phyloP scores from a whole-genome alignment of 1,140 invertebrate species.

The Papilio aristodemus region DNA sequence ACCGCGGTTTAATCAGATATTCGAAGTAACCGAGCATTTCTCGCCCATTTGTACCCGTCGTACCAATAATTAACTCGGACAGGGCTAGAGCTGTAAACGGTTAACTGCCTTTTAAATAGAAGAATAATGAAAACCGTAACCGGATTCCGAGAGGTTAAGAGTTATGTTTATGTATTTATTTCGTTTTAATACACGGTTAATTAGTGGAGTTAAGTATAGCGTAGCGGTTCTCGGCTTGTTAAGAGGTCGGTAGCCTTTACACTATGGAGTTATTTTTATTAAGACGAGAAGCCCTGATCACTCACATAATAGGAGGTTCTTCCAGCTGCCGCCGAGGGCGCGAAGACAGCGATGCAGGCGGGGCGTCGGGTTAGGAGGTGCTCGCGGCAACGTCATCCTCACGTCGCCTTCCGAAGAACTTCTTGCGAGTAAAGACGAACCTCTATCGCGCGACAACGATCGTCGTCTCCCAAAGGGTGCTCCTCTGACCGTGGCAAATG shows the following conservation, averaged over 20 bases:
- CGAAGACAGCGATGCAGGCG: constrained; percentile 82
- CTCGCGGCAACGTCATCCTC: constrained; percentile 58
- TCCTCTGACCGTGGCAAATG: constrained; percentile 74
- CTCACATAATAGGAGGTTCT: constrained; percentile 84
- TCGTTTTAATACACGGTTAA: constrained; percentile 55
- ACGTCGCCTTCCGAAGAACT: constrained; percentile 80
- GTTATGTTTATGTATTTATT: constrained; percentile 56
- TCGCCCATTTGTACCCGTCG: constrained; percentile 72
- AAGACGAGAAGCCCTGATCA: constrained; percentile 60
- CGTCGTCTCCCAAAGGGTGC: constrained; percentile 71
- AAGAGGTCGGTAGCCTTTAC: constrained; percentile 39
- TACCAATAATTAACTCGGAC: constrained; percentile 65
- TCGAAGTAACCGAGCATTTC: constrained; percentile 54
- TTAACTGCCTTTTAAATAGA: constrained; percentile 67
- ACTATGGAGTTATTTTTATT: constrained; percentile 47
- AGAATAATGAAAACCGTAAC: constrained; percentile 63
- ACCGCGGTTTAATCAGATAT: constrained; percentile 64
- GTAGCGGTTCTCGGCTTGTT: constrained; percentile 38
- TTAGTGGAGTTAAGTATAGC: constrained; percentile 53
- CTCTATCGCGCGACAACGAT: constrained; percentile 65
- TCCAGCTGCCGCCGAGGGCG: constrained; percentile 83
- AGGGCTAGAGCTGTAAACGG: constrained; percentile 55
- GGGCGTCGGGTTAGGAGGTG: constrained; percentile 68
- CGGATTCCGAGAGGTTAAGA: constrained; percentile 63
- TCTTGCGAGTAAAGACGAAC: constrained; percentile 68